Evolutionary conservation across 2,888 invertebrate genomes (phyloP).

Genomic region (Blastobasis lacticolella): DNA sequence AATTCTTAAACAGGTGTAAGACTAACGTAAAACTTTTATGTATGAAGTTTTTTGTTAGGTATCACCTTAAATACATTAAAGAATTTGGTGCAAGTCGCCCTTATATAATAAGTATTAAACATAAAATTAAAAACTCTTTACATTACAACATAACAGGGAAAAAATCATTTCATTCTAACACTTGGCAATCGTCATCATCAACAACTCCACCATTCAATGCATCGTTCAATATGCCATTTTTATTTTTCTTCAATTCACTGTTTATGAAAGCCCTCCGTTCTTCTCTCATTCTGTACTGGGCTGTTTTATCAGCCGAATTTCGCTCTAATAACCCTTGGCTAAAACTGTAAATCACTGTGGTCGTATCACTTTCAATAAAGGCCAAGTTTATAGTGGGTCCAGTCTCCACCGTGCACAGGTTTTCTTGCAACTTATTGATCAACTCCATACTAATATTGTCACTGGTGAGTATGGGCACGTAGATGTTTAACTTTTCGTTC

Average conservation of each 20-base stretch:
- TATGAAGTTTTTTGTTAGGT: too few relatives aligned
- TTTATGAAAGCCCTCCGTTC: conserved; percentile 52
- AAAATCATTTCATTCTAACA: conserved; percentile 29
- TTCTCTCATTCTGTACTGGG: conserved; percentile 34
- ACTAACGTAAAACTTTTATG: too few relatives aligned
- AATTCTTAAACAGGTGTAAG: too few relatives aligned
- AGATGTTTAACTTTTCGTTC: conserved; percentile 55
- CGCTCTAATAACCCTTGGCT: conserved; percentile 48
- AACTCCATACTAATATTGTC: conserved; percentile 44
- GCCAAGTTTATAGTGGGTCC: conserved; percentile 56
- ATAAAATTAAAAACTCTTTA: too few relatives aligned
- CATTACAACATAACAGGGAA: too few relatives aligned
- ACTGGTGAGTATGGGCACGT: conserved; percentile 52
- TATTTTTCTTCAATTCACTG: conserved; percentile 49
- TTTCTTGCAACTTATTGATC: conserved; percentile 54
- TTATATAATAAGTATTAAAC: too few relatives aligned
- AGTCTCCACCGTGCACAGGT: conserved; percentile 60
- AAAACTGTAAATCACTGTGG: conserved; percentile 60
- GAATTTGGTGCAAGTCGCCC: too few relatives aligned
- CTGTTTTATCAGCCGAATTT: conserved; percentile 33
- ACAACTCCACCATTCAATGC: conserved; percentile 57
- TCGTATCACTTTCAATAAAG: conserved; percentile 58
- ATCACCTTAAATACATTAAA: too few relatives aligned
- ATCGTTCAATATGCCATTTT: conserved; percentile 43
- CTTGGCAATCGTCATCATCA: conserved; percentile 52